phyloP scores from a whole-genome alignment of 2,797 vertebrate genomes.

The Scyliorhinus canicula region DNA sequence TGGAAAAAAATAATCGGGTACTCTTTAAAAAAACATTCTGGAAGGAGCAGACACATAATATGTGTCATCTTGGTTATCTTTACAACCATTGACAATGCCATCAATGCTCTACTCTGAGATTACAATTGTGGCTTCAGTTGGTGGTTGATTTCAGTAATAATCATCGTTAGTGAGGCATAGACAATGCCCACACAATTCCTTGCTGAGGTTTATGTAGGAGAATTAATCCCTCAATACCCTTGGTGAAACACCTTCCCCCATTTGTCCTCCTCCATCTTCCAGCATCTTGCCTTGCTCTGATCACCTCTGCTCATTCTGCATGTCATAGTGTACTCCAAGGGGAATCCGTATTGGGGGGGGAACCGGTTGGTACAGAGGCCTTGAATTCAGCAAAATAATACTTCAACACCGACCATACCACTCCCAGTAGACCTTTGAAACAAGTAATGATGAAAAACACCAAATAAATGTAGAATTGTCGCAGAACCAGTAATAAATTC shows the following conservation, averaged over 20 bases:
- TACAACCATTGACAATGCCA: background rate
- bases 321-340: background rate
- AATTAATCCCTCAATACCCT: background rate
- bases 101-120: background rate
- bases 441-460: background rate
- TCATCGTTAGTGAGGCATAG: background rate
- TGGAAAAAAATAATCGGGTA: too few relatives aligned
- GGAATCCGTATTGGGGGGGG: background rate
- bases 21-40: too few relatives aligned
- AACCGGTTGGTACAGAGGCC: background rate
- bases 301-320: background rate
- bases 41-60: too few relatives aligned
- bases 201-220: background rate
- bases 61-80: background rate
- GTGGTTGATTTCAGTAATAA: background rate
- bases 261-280: background rate
- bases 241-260: background rate
- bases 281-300: background rate
- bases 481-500: background rate
- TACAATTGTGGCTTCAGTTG: background rate
- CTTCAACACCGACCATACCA: background rate
- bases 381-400: background rate
- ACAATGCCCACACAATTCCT: background rate
- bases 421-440: background rate
- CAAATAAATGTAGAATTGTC: background rate